Base-by-base conservation (phyloP, 2,797 vertebrate genomes). In the Brachyalestes nurse region DNA sequence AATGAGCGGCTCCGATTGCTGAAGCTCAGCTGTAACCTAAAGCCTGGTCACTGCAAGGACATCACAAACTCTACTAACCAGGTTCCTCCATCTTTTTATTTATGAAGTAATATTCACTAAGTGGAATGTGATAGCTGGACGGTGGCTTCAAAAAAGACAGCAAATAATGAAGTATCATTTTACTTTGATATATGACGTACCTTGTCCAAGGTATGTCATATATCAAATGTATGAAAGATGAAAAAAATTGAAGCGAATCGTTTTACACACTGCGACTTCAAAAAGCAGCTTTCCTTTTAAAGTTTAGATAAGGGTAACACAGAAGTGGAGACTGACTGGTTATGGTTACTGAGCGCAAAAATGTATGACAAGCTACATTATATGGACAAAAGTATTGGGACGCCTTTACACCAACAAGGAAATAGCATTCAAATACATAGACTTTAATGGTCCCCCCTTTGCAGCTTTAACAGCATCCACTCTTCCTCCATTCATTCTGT, bases 11-110 rank as follows among this genome's bases (percentile, higher is more conserved):
- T 95, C 93, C 80, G 89, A 89, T 95, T 94, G 92, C 92, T 88
- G 90, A 94, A 89, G 93, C 92, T 93, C 92, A 94, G 93, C 94
- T 91, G 91, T 93, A 93, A 94, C 78, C 34, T 28, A 70, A 83
- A 69, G 72, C 79, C 79, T 76, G 77, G 65, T 17, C 8, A 60
- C 79, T 34, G 58, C 84, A 82, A 80, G 77, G 83, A 73, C 75
- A 58, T 57, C 34, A 61, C 51, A 61, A 55, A 73, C 64, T 61
- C 45, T 47, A 49, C 67, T 53, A 62, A 58, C 71, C 73, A 51
- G 5, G 17, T 73, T 49, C 47, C 10, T 13, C 13, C 19, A 51
- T 28, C 23, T 69, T 67, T 75, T 17, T 61, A 60, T 73, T 28
- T 8, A 40, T 34, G 17, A 21, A 67, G 51, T 19, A 70, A 28